These are phyloP conservation scores for Oceanites oceanicus DNA, from an alignment of 2,113 vertebrate species.

Conservation along the genomic window DNA sequence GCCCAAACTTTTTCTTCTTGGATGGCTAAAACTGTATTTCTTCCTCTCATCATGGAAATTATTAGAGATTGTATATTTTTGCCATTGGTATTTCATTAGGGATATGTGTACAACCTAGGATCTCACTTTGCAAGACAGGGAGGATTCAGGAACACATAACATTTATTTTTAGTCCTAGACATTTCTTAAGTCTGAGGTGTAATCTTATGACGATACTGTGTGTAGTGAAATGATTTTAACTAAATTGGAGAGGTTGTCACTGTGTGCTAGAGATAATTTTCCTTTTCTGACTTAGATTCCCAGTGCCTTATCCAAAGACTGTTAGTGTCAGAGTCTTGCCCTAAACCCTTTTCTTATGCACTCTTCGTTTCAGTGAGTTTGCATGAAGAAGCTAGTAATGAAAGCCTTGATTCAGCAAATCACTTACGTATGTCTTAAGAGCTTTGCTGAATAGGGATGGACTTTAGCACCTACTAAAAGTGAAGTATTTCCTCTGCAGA, in stretches of 20 bases:
- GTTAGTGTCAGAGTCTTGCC: not conserved
- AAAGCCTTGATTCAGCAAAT: constrained; percentile 38
- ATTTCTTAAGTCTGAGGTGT: not conserved
- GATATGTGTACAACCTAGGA: not conserved
- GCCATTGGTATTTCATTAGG: not conserved
- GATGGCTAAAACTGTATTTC: not conserved
- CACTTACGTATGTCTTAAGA: not conserved
- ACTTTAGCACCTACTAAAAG: constrained; percentile 33
- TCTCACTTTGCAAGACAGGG: not conserved
- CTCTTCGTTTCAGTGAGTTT: not conserved
- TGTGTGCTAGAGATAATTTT: not conserved
- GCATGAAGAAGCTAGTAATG: not conserved
- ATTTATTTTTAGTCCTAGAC: not conserved
- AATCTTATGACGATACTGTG: not conserved
- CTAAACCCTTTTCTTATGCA: not conserved
- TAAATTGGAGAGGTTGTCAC: not conserved
- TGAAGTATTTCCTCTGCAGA: constrained; percentile 34
- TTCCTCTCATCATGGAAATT: not conserved
- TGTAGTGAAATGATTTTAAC: not conserved
- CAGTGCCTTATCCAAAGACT: not conserved
- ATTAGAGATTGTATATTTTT: not conserved
- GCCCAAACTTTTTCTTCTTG: not conserved
- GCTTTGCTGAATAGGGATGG: constrained; percentile 18
- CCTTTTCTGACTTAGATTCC: not conserved
- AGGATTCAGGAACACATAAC: not conserved